Conservation (phyloP, 2,888 invertebrate species). For the Liopterus haemorrhoidalis region DNA sequence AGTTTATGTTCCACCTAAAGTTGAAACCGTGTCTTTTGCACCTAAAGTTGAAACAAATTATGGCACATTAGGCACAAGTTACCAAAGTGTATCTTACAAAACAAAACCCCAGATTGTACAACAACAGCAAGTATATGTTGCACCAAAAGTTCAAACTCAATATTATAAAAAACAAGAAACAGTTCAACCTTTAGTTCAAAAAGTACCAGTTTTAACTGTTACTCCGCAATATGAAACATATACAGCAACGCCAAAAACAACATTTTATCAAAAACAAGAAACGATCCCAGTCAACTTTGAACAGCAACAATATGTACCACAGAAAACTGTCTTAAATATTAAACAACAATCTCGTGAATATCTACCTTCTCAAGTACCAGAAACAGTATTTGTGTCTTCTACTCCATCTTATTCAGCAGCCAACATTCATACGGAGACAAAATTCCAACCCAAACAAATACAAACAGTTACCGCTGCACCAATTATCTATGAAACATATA, state of each 20-base stretch:
- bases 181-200: too few relatives aligned
- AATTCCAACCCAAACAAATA: too few relatives aligned
- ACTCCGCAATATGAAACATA: constrained; percentile 7
- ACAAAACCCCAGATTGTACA: constrained; percentile 2
- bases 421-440: too few relatives aligned
- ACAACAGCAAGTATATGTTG: neutral
- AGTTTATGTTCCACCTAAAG: neutral
- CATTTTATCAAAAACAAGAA: constrained; percentile 1
- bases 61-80: neutral
- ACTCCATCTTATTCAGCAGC: too few relatives aligned
- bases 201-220: constrained; percentile 1
- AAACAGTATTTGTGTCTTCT: too few relatives aligned
- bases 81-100: too few relatives aligned
- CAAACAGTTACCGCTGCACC: constrained; percentile 7
- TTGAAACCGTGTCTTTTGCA: neutral
- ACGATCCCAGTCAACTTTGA: too few relatives aligned
- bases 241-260: constrained; percentile 6
- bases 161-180: neutral
- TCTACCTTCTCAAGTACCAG: too few relatives aligned
- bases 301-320: too few relatives aligned
- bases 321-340: too few relatives aligned
- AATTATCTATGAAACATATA: constrained; percentile 11
- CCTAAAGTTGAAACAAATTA: constrained; percentile 1
- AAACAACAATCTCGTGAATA: too few relatives aligned
- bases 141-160: neutral